Evolutionary conservation across 2,113 vertebrate species (phyloP), one percentile per base, ranked within the genome.

Genomic region (Vulpes ferrilata): DNA sequence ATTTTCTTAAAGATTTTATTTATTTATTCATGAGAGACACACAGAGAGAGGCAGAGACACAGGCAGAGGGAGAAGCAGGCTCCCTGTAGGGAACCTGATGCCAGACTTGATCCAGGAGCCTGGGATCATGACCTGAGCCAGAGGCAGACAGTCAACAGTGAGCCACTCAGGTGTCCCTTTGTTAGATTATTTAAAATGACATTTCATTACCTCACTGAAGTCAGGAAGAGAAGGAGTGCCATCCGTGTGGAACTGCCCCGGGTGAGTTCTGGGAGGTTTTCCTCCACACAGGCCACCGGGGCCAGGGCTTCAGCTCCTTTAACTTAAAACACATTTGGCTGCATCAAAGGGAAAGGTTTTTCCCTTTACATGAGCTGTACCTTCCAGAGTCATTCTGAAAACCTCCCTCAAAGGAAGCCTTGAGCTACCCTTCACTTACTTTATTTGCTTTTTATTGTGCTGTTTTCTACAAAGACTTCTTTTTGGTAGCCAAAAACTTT

Each of bases 181-280:
- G 81, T 84, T 96, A 81, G 64, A 27, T 91, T 11, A 80, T 51
- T 86, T 89, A 53, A 90, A 95, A 81, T 81, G 55, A 20, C 74
- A 11, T 76, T 71, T 89, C 59, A 59, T 57, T 57, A 22, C 59
- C 60, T 81, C 27, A 20, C 4, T 51, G 84, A 89, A 27, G 27
- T 80, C 51, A 51, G 23, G 11, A 25, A 43, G 12, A 9, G 43
- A 51, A 76, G 55, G 23, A 22, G 17, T 1, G 15, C 11, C 6
- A 11, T 43, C 43, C 6, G 7, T 4, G n/a, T 32, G 9, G 22
- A n/a, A 55, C 0, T 4, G 10, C 25, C 4, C 64, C 27, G 6
- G 30, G 22, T 12, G 20, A 57, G 65, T 53, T 79, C 43, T 5
- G 57, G 76, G 11, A 19, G 0, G 83, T 2, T 16, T 25, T 7